Evolutionary conservation across 2,888 invertebrate genomes (phyloP).

Genomic region (Lepidonotus clava): DNA sequence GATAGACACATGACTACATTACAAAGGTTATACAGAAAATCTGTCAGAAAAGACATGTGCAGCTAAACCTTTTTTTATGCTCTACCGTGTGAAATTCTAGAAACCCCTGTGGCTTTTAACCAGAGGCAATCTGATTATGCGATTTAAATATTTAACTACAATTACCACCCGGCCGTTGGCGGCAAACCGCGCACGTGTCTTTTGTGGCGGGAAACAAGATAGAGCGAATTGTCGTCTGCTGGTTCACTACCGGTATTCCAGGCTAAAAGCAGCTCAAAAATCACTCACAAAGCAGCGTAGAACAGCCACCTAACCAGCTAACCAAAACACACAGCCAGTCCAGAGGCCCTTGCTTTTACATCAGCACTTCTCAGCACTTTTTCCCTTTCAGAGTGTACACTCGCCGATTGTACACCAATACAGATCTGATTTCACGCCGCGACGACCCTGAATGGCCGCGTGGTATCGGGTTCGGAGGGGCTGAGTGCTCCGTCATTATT

Average conservation of each 20-base stretch:
- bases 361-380: neutral
- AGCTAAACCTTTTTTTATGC: too few species aligned
- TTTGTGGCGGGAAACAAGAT: conserved; percentile 32
- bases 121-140: conserved; percentile 37
- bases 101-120: neutral
- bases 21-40: too few species aligned
- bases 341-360: neutral
- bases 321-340: neutral
- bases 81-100: neutral
- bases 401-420: neutral
- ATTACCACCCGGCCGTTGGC: neutral
- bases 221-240: neutral
- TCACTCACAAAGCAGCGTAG: neutral
- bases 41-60: too few species aligned
- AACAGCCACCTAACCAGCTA: neutral
- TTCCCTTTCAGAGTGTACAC: neutral
- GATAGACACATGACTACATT: too few species aligned
- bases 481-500: conserved; percentile 37
- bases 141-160: conserved; percentile 20
- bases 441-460: neutral
- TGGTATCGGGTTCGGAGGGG: conserved; percentile 25
- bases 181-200: conserved; percentile 6
- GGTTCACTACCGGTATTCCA: conserved; percentile 27
- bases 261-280: neutral
- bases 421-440: conserved; percentile 43